A percentile compares a stretch with the other conserved stretches of the same genome.
phyloP scores from a whole-genome alignment of 2,113 vertebrate species.

The Epinephelus lanceolatus region DNA sequence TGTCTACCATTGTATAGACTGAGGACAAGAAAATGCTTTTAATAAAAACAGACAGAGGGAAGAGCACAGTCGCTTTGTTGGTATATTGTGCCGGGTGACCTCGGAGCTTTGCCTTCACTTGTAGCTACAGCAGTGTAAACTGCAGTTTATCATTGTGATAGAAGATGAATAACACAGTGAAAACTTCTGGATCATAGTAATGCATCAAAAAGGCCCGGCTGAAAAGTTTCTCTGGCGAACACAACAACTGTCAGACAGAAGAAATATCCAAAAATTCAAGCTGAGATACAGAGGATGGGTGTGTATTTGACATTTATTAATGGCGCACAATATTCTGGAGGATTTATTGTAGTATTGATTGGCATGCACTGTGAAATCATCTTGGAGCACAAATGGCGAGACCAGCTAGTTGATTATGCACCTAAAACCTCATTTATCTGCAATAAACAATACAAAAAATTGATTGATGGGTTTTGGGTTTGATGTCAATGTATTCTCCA shows the following conservation, averaged over 20 bases:
- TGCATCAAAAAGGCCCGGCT: conserved; percentile 30
- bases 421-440: conserved; percentile 53
- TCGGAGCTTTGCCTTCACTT: conserved; percentile 34
- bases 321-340: background rate
- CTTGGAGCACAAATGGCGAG: conserved; percentile 23
- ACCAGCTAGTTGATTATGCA: conserved; percentile 45
- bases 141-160: conserved; percentile 48
- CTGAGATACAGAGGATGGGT: background rate
- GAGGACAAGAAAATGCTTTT: conserved; percentile 14
- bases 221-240: background rate
- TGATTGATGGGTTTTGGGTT: conserved; percentile 42
- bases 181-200: conserved; percentile 10
- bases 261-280: background rate
- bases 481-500: conserved; percentile 23
- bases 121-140: conserved; percentile 15
- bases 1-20: conserved; percentile 1
- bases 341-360: conserved; percentile 52
- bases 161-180: conserved; percentile 34
- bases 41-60: conserved; percentile 43
- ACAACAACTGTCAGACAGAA: background rate
- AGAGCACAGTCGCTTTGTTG: background rate
- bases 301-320: conserved; percentile 30
- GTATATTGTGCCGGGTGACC: conserved; percentile 44
- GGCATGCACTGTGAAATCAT: conserved; percentile 25
- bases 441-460: conserved; percentile 46